A percentile compares a stretch with the other conserved stretches of the same genome.
Evolutionary conservation across 2,797 vertebrate genomes (phyloP).

Genomic region (Myoxocephalus aenaeus): DNA sequence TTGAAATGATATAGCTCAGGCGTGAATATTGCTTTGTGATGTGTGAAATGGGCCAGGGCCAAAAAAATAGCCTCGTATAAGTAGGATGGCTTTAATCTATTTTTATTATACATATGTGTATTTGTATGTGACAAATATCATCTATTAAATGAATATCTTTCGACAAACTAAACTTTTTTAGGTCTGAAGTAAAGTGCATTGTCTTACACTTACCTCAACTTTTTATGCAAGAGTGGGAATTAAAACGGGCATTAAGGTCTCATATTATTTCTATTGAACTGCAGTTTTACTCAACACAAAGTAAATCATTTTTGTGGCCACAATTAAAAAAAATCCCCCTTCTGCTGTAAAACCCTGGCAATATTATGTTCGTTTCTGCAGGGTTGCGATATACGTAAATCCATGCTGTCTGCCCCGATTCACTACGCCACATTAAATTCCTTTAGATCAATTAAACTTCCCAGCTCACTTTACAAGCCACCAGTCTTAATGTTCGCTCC

Average conservation of each 20-base stretch:
- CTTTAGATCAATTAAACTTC: constrained; percentile 89
- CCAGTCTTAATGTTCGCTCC: constrained; percentile 78
- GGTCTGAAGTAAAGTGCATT: constrained; percentile 18
- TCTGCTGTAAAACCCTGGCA: constrained; percentile 81
- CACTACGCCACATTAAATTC: constrained; percentile 89
- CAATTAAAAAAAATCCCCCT: constrained; percentile 80
- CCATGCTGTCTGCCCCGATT: constrained; percentile 85
- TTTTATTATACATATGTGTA: not conserved
- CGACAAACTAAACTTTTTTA: not conserved
- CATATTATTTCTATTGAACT: constrained; percentile 70
- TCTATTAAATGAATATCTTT: constrained; percentile 36
- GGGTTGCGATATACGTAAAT: constrained; percentile 85
- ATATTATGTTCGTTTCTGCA: constrained; percentile 86
- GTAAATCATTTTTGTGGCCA: constrained; percentile 89
- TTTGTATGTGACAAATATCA: not conserved
- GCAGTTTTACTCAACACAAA: constrained; percentile 81
- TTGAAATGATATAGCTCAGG: constrained; percentile 63
- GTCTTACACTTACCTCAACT: constrained; percentile 41
- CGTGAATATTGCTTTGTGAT: constrained; percentile 69
- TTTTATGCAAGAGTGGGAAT: constrained; percentile 62
- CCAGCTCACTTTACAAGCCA: constrained; percentile 88
- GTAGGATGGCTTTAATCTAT: constrained; percentile 43
- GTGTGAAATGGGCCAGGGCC: constrained; percentile 61
- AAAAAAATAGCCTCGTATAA: constrained; percentile 28
- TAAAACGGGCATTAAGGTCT: constrained; percentile 67